Conservation (phyloP, 2,797 vertebrate genomes). For the Esox masquinongy region DNA sequence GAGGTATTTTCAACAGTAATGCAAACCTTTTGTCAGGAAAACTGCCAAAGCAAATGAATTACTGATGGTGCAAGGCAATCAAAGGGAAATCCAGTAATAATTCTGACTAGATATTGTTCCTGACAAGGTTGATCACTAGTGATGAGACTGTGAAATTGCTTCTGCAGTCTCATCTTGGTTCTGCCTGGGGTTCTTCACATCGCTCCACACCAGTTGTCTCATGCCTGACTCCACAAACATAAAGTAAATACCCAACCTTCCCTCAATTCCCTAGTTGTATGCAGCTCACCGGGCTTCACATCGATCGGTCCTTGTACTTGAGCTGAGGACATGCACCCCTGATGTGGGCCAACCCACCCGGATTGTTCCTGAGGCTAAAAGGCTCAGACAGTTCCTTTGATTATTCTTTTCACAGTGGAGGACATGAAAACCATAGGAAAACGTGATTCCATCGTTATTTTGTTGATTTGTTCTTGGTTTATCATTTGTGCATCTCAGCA, state of each 20-base stretch:
- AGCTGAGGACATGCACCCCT: constrained; percentile 47
- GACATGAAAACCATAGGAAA: constrained; percentile 38
- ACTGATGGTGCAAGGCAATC: constrained; percentile 19
- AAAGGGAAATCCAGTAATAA: constrained; percentile 19
- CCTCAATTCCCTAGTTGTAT: constrained; percentile 51
- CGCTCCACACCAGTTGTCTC: neutral
- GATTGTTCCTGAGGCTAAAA: constrained; percentile 40
- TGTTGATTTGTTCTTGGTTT: neutral
- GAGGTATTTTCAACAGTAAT: neutral
- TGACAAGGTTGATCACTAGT: constrained; percentile 55
- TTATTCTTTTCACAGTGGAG: constrained; percentile 40
- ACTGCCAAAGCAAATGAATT: constrained; percentile 14
- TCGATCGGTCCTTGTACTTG: constrained; percentile 59
- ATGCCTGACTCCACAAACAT: neutral
- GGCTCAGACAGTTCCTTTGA: constrained; percentile 32
- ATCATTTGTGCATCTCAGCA: too few species aligned
- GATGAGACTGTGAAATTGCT: constrained; percentile 45
- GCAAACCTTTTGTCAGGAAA: neutral
- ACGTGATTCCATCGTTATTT: constrained; percentile 10
- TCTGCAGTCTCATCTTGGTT: constrained; percentile 53
- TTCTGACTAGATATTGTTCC: constrained; percentile 44
- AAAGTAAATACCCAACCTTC: constrained; percentile 22
- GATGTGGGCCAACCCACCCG: constrained; percentile 54
- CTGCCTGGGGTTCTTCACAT: constrained; percentile 53
- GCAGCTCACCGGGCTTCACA: constrained; percentile 55